Base-by-base conservation (phyloP, 92 coral and sea anemone species). In the Pocillopora grandis region DNA sequence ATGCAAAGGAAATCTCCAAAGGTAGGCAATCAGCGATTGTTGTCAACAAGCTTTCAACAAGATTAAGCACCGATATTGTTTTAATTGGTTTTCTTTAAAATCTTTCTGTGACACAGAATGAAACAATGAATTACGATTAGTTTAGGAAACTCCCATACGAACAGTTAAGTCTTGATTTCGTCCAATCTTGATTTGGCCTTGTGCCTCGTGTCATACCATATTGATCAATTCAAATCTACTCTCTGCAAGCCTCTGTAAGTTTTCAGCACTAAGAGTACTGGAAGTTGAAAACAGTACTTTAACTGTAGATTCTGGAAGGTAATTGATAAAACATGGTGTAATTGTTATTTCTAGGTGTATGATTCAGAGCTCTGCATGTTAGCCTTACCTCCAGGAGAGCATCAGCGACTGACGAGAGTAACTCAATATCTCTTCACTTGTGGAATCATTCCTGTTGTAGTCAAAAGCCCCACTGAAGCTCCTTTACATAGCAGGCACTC, bases 401-500 rank as follows among this genome's bases (percentile, higher is more conserved):
- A 83, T 16, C 79, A 75, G 73, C 76, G 76, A n/a, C 61, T 84
- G 58, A 64, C 82, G 37, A 76, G 77, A 84, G 57, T 88, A 19
- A 75, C 78, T 58, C 87, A 91, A n/a, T n/a, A n/a, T 72, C 84
- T 91, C 42, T 81, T 70, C 62, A 80, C 33, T 62, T 79, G 78
- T 31, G 87, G 94, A 58, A 84, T 77, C 68, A 76, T 90, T 76
- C 91, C 94, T n/a, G 80, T 91, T 14, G 94, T 84, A 62, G 94
- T 91, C 13, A 85, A 81, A 71, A 91, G 89, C 77, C 91, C 89
- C 19, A 87, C 89, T 37, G 91, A 91, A 78, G 91, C 94, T 27
- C 91, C 88, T 57, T 88, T 91, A 52, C 94, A 91, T 52, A 84
- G 89, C 31, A 75, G 94, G 84, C 89, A 91, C 60, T 90, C 91